These are phyloP conservation scores for Odobenus rosmarus DNA, from an alignment of 2,113 vertebrate genomes.

Conservation along the genomic window DNA sequence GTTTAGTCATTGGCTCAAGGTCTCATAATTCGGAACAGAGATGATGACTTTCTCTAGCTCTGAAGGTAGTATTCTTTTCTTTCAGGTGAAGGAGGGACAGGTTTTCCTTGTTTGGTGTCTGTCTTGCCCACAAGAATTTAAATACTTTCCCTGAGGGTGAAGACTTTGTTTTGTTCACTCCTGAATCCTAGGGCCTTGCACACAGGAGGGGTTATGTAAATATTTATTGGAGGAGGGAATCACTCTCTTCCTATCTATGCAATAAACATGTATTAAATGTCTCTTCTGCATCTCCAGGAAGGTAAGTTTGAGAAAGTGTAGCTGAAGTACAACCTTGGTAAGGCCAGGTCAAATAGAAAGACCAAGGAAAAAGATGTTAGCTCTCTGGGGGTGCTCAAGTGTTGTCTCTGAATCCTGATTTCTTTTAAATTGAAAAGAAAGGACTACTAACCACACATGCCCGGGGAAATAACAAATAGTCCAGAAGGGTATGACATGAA, in stretches of 20 bases:
- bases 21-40: not conserved
- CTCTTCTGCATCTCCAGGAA: not conserved
- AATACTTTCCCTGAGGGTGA: not conserved
- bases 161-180: not conserved
- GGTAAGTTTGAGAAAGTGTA: not conserved
- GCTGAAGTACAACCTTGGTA: not conserved
- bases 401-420: not conserved
- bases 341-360: not conserved
- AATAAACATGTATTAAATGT: not conserved
- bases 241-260: not conserved
- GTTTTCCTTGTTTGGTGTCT: not conserved
- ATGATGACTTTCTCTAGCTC: not conserved
- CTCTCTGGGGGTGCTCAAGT: not conserved
- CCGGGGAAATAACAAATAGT: not conserved
- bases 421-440: conserved; percentile 27
- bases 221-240: not conserved
- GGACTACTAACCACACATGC: not conserved
- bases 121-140: not conserved
- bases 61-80: not conserved
- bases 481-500: not conserved
- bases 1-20: not conserved
- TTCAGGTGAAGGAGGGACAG: not conserved
- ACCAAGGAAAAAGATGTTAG: not conserved
- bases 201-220: not conserved
- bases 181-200: not conserved